These are phyloP conservation scores for Acleris holmiana DNA, from an alignment of 2,888 invertebrate species.

Conservation along the genomic window DNA sequence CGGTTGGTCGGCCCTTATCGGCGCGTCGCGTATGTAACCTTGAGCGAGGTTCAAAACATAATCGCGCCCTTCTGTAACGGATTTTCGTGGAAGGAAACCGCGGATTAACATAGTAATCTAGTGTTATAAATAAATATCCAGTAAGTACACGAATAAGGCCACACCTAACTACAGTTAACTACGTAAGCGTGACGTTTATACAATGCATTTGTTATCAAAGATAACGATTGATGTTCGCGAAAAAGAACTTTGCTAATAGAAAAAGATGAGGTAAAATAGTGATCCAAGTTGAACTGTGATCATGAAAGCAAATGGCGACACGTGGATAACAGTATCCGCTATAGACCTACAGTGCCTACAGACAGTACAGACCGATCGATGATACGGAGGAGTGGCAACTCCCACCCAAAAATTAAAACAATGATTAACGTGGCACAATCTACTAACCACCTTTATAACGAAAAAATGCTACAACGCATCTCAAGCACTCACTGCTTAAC, in stretches of 20 bases:
- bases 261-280: slow-evolving; percentile 23
- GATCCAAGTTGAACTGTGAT: background rate
- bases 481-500: slow-evolving; percentile 1
- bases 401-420: slow-evolving; percentile 13
- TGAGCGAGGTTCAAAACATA: slow-evolving; percentile 60
- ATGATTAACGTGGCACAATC: slow-evolving; percentile 19
- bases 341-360: background rate
- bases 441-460: background rate
- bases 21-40: slow-evolving; percentile 67
- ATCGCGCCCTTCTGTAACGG: slow-evolving; percentile 63
- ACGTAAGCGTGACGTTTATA: background rate
- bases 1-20: slow-evolving; percentile 77
- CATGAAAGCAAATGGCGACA: slow-evolving; percentile 48
- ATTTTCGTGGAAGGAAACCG: slow-evolving; percentile 46
- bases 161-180: slow-evolving; percentile 2
- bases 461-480: slow-evolving; percentile 6
- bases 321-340: slow-evolving; percentile 29
- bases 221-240: slow-evolving; percentile 13
- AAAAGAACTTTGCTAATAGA: background rate
- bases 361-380: slow-evolving; percentile 46
- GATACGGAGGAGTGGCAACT: slow-evolving; percentile 50
- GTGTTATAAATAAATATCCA: background rate
- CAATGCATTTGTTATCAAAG: slow-evolving; percentile 22
- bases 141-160: slow-evolving; percentile 1
- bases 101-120: background rate